Evolutionary conservation across 2,113 vertebrate genomes (phyloP).

Genomic region (Erythrolamprus reginae): DNA sequence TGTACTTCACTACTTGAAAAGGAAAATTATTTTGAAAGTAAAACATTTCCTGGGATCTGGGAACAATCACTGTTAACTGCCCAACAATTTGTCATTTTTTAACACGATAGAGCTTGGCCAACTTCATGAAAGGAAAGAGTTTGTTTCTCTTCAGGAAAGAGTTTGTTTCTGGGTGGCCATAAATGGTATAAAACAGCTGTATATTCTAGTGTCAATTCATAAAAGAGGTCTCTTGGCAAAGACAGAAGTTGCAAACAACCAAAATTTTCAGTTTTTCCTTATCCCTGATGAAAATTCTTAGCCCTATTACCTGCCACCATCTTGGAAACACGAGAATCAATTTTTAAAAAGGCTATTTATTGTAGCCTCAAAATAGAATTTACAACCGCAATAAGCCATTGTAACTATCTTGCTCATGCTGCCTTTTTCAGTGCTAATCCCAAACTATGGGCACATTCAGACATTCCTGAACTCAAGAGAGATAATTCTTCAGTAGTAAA

Average conservation of each 20-base stretch:
- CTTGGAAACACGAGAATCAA: slow-evolving; percentile 12
- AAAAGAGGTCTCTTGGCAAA: neutral
- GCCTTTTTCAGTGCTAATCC: slow-evolving; percentile 14
- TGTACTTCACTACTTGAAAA: neutral
- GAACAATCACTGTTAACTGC: neutral
- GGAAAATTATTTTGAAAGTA: neutral
- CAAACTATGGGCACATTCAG: neutral
- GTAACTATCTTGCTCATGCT: slow-evolving; percentile 1
- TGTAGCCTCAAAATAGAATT: neutral
- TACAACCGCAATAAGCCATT: neutral
- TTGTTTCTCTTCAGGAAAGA: neutral
- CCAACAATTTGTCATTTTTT: neutral
- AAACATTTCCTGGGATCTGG: neutral
- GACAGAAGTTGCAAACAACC: neutral
- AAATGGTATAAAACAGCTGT: neutral
- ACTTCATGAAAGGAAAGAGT: neutral
- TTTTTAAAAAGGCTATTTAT: slow-evolving; percentile 17
- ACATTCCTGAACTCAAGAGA: neutral
- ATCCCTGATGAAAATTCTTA: neutral
- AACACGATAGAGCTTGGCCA: neutral
- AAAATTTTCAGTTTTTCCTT: neutral
- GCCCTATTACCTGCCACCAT: neutral
- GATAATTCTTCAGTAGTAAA: neutral
- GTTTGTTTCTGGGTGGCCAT: neutral
- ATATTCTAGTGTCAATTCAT: neutral